Percentiles rank a stretch among this genome's conserved stretches.
Evolutionary conservation across 2,888 invertebrate species (phyloP).

Genomic region (Dilophus febrilis): DNA sequence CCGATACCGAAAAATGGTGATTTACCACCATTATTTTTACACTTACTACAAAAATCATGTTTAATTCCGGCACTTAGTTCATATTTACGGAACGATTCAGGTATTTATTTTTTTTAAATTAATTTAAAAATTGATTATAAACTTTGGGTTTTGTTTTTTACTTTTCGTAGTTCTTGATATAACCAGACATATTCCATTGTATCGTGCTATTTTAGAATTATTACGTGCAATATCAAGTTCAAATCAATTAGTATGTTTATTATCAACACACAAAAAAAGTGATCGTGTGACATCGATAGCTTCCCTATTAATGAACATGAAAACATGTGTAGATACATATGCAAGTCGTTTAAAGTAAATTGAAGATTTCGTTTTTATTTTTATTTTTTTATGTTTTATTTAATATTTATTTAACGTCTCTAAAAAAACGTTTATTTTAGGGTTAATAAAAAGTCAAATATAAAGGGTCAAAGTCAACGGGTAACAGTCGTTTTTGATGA

Average conservation of each 20-base stretch:
- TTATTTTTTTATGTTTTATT: not conserved
- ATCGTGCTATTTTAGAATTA: constrained; percentile 67
- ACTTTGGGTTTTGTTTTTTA: no score
- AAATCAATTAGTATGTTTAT: constrained; percentile 39
- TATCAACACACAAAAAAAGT: constrained; percentile 38
- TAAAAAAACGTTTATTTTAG: no score
- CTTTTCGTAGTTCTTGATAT: constrained; percentile 67
- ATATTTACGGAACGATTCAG: constrained; percentile 83
- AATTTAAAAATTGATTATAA: no score
- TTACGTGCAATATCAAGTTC: constrained; percentile 59
- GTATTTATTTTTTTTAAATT: constrained; percentile 24
- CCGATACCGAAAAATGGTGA: constrained; percentile 29
- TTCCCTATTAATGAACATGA: constrained; percentile 69
- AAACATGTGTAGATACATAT: constrained; percentile 80
- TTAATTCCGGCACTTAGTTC: constrained; percentile 76
- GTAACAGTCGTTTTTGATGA: constrained; percentile 37
- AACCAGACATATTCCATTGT: constrained; percentile 90
- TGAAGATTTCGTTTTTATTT: not conserved
- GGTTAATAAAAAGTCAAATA: constrained; percentile 42
- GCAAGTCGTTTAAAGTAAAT: constrained; percentile 63
- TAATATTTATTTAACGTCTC: not conserved
- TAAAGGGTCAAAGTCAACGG: constrained; percentile 29
- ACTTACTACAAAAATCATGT: constrained; percentile 64
- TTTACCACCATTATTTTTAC: constrained; percentile 54
- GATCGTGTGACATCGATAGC: constrained; percentile 46